phyloP scores from a whole-genome alignment of 2,797 vertebrate genomes.

The Liasis olivaceus region DNA sequence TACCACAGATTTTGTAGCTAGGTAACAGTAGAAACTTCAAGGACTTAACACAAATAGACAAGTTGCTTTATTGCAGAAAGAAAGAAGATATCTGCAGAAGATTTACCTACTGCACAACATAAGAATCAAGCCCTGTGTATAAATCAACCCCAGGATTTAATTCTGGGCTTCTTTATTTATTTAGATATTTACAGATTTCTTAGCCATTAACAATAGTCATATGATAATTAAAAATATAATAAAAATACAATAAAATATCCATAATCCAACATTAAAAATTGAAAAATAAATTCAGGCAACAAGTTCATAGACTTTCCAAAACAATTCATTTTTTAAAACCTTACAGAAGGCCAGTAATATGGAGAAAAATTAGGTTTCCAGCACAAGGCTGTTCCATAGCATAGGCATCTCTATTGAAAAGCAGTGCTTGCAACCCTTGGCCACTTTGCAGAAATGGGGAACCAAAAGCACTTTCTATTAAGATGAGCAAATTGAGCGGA shows the following conservation, averaged over 20 bases:
- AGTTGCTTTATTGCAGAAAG: background rate
- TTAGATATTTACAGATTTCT: background rate
- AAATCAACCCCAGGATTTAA: background rate
- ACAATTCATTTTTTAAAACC: background rate
- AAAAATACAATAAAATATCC: background rate
- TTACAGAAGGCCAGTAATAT: background rate
- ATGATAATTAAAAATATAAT: background rate
- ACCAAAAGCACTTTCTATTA: background rate
- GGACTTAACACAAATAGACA: background rate
- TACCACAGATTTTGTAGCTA: background rate
- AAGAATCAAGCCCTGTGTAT: background rate
- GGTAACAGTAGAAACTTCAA: background rate
- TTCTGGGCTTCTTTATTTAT: background rate
- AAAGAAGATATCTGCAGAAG: background rate
- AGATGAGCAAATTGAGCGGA: background rate
- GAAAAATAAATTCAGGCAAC: background rate
- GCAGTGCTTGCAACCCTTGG: background rate
- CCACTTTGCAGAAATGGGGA: background rate
- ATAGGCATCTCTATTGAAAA: background rate
- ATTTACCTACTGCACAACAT: background rate
- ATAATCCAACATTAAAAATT: background rate
- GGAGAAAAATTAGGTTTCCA: background rate
- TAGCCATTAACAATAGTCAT: background rate
- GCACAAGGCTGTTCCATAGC: background rate
- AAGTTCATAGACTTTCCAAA: background rate